A percentile compares a stretch with the other conserved stretches of the same genome.
These are phyloP conservation scores for Lysandra bellargus DNA, from an alignment of 2,888 invertebrate species.

Conservation along the genomic window DNA sequence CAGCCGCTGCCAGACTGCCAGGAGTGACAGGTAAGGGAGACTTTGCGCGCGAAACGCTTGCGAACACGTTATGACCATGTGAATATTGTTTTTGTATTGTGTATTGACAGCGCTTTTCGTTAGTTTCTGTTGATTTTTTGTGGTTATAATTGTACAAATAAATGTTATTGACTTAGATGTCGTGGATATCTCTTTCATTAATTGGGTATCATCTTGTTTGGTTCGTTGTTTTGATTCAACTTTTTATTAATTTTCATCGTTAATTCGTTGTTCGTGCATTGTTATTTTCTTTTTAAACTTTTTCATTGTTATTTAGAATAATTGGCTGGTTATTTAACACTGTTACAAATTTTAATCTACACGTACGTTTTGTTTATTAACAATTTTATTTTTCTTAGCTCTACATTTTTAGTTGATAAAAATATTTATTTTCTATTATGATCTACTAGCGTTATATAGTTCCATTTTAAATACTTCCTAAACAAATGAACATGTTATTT, in stretches of 20 bases:
- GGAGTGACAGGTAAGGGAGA: background rate
- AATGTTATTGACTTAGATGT: no score
- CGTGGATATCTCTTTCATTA: no score
- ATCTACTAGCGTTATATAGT: background rate
- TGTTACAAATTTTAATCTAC: background rate
- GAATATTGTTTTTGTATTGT: background rate
- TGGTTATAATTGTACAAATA: background rate
- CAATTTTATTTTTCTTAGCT: background rate
- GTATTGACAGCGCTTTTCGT: background rate
- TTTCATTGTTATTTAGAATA: no score
- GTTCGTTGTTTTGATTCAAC: background rate
- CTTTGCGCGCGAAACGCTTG: slow-evolving; percentile 8
- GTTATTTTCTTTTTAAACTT: no score
- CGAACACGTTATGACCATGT: background rate
- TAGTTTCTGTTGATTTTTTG: background rate
- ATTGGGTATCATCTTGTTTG: background rate
- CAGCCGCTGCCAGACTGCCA: background rate
- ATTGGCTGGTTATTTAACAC: background rate
- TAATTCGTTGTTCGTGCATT: no score
- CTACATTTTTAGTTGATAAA: background rate
- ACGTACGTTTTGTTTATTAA: background rate
- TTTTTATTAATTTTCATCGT: no score
- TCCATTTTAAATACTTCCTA: background rate
- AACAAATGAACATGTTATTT: no score
- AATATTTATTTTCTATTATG: background rate